Evolutionary conservation across 2,797 vertebrate genomes (phyloP).

Genomic region (Limnodromus scolopaceus): DNA sequence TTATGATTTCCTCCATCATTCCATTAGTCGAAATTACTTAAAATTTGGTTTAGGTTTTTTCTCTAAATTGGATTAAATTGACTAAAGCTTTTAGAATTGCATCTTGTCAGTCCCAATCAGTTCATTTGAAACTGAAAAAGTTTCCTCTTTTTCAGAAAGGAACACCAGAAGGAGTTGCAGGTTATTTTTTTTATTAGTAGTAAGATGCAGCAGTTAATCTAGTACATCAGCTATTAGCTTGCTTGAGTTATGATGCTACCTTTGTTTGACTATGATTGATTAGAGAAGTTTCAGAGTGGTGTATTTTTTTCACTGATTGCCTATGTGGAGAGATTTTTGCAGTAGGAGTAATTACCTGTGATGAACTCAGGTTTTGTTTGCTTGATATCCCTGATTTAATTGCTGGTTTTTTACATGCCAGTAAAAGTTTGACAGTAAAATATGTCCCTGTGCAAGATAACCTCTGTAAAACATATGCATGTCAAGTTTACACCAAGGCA

Average conservation of each 20-base stretch:
- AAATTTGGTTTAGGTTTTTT: slow-evolving; percentile 63
- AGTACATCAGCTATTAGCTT: not conserved
- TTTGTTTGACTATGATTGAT: not conserved
- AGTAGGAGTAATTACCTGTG: not conserved
- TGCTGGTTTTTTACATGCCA: not conserved
- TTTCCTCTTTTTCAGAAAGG: slow-evolving; percentile 30
- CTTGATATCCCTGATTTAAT: not conserved
- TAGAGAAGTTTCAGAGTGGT: not conserved
- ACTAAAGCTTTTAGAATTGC: slow-evolving; percentile 87
- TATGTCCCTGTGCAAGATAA: not conserved
- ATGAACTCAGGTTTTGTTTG: not conserved
- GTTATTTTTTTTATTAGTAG: not conserved
- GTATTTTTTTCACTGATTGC: not conserved
- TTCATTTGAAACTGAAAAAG: slow-evolving; percentile 76
- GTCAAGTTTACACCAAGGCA: not conserved
- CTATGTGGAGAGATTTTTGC: not conserved
- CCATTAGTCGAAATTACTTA: not conserved
- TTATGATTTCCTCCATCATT: slow-evolving; percentile 52
- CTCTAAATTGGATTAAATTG: slow-evolving; percentile 88
- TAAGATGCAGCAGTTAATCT: not conserved
- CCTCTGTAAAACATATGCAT: not conserved
- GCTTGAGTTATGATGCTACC: slow-evolving; percentile 44
- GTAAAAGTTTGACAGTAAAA: not conserved
- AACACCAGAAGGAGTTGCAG: not conserved
- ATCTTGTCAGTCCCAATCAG: slow-evolving; percentile 83